Conservation (phyloP, 2,113 vertebrate genomes). For the Charina bottae region DNA sequence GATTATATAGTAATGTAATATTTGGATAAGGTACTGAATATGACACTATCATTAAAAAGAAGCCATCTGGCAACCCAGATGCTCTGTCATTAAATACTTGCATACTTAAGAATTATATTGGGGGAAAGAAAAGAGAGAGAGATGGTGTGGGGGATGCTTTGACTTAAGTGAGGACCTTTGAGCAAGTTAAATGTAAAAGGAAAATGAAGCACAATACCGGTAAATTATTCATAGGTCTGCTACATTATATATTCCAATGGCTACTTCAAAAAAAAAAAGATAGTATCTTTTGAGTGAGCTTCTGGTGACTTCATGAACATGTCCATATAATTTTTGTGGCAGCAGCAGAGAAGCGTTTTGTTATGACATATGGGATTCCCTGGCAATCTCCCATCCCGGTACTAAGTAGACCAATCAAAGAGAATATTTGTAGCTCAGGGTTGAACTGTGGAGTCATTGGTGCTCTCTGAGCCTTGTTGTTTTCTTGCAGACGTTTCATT, state of each 20-base stretch:
- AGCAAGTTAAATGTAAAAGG: neutral
- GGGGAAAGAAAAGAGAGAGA: slow-evolving; percentile 34
- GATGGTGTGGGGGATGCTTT: neutral
- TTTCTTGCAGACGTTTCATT: too few species aligned
- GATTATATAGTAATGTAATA: slow-evolving; percentile 51
- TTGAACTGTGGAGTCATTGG: too few species aligned
- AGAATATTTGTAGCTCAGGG: too few species aligned
- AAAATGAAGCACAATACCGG: neutral
- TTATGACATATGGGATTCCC: too few species aligned
- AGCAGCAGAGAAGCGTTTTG: too few species aligned
- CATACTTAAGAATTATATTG: slow-evolving; percentile 38
- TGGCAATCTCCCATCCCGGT: too few species aligned
- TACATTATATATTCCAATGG: neutral
- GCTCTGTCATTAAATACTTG: slow-evolving; percentile 44
- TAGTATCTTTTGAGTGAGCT: too few species aligned
- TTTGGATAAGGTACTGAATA: slow-evolving; percentile 46
- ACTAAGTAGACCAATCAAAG: too few species aligned
- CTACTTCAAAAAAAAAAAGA: too few species aligned
- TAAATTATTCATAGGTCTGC: neutral
- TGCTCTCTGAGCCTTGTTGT: too few species aligned
- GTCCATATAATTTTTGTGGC: too few species aligned
- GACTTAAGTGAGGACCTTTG: neutral
- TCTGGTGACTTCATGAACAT: too few species aligned
- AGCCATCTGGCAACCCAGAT: slow-evolving; percentile 66
- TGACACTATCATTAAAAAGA: slow-evolving; percentile 57